Evolutionary conservation across 1,140 invertebrate genomes (phyloP), one percentile per base, ranked within the genome.

Genomic region (Wiebesia pumilae): DNA sequence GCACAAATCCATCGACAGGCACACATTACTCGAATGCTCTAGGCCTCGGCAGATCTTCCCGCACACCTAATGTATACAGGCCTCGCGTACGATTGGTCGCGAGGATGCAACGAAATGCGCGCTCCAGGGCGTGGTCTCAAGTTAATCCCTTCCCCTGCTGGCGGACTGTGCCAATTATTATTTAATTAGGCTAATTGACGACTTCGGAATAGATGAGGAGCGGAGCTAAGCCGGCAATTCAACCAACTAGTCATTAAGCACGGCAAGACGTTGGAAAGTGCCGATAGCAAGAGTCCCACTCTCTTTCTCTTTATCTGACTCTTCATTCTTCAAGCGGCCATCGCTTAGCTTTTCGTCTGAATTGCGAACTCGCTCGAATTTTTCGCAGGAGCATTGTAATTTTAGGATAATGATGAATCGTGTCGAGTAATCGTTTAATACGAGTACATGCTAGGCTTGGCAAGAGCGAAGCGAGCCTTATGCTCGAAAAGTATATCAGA

Each of bases 91-190:
- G 89, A 93, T 93, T 93, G 91, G 92, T 90, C 88, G 91, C 90
- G 91, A 35, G 47, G 81, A 69, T 67, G 80, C 77, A 27, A 40
- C 81, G 43, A 58, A 58, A 67, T 43, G 33, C 47, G 43, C 78
- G 65, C 90, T 90, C 89, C 83, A 90, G 92, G 92, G 93, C 92
- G 92, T 93, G 93, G 92, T 79, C 71, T 87, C 69, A 12, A 33
- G n/a, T 21, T 0, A 33, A 84, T 90, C 89, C 79, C 92, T 91
- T 92, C 90, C 90, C 92, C 90, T 89, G 90, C 91, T 89, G 24
- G 21, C 81, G 89, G 91, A 88, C 90, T 90, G 89, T 6, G n/a
- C 91, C 92, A 91, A 93, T 93, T 92, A 93, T 91, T 93, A 93
- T 92, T 93, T 92, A 91, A 93, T 93, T 93, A 91, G 88, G 87